These are phyloP conservation scores for Caenorhabditis angaria DNA, from an alignment of 2,888 invertebrate species.

Conservation along the genomic window DNA sequence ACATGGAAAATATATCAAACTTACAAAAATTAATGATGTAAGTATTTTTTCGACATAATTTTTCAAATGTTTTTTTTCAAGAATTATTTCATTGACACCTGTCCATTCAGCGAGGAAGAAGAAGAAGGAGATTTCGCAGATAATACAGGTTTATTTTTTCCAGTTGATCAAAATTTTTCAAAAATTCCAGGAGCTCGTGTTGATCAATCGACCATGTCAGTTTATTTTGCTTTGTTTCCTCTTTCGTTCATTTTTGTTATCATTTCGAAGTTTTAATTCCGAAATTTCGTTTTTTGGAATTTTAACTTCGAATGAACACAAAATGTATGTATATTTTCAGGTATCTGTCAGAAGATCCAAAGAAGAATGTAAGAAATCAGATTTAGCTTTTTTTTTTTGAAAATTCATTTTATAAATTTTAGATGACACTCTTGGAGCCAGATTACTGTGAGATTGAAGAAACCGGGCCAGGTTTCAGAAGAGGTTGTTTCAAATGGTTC, in stretches of 20 bases:
- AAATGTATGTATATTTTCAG: too few relatives aligned
- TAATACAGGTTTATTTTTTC: conserved; percentile 2
- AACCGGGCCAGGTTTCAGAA: background rate
- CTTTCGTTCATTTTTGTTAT: too few relatives aligned
- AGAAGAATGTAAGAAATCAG: too few relatives aligned
- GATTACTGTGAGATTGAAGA: background rate
- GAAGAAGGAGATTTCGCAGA: background rate
- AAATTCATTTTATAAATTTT: too few relatives aligned
- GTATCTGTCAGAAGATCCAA: too few relatives aligned
- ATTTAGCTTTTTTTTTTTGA: background rate
- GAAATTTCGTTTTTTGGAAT: too few relatives aligned
- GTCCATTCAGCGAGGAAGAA: background rate
- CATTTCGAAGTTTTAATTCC: too few relatives aligned
- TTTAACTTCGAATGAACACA: too few relatives aligned
- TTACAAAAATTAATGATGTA: background rate
- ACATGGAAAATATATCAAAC: background rate
- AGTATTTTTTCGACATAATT: conserved; percentile 1
- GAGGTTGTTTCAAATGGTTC: too few relatives aligned
- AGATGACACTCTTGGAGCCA: background rate
- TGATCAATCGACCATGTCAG: background rate
- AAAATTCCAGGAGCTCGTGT: background rate
- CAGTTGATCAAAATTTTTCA: conserved; percentile 5
- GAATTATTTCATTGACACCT: background rate
- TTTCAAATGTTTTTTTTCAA: background rate
- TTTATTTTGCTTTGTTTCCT: background rate